Evolutionary conservation across 2,113 vertebrate species (phyloP), one percentile per base, ranked within the genome.

Genomic region (Climacteris rufus): DNA sequence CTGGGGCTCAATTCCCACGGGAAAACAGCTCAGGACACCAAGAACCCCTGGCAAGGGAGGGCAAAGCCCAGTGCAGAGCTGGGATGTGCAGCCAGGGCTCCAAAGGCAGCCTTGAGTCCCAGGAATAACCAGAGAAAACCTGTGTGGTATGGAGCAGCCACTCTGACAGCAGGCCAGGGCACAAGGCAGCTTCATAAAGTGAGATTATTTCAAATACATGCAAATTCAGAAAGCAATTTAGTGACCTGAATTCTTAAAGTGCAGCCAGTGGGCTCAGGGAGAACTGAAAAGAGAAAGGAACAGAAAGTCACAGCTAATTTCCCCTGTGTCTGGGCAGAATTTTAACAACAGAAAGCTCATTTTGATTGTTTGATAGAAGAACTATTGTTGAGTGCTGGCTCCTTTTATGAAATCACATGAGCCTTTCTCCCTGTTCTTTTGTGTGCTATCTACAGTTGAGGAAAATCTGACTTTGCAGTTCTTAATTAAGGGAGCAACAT

Each of bases 281-380:
- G 88, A 89, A 11, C 53, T 75, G 81, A 35, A 89, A 68, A 82
- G 83, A 93, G 60, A 75, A 71, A 72, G 37, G 66, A 85, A 66
- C 70, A 89, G 61, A 87, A 94, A 93, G 89, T 49, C 85, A 52
- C 71, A 90, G 87, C 90, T 88, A 42, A 96, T 96, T 92, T 93
- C 84, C 89, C 91, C 85, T 16, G 78, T 33, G 79, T 75, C 90
- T 53, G 45, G 75, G 83, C 59, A 54, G 93, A 92, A 92, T 93
- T 96, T 76, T 90, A 96, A 94, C 89, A 91, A 72, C 87, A 59
- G 86, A 95, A 91, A 76, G 86, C 83, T 94, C 79, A 94, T 96
- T 96, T 82, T 92, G 94, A 95, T 95, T 78, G 83, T 86, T 84
- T 96, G 93, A 94, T 93, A 68, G 82, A 89, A 85, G 78, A 90